Conservation (phyloP, 2,797 vertebrate species). For the Oreortyx pictus region DNA sequence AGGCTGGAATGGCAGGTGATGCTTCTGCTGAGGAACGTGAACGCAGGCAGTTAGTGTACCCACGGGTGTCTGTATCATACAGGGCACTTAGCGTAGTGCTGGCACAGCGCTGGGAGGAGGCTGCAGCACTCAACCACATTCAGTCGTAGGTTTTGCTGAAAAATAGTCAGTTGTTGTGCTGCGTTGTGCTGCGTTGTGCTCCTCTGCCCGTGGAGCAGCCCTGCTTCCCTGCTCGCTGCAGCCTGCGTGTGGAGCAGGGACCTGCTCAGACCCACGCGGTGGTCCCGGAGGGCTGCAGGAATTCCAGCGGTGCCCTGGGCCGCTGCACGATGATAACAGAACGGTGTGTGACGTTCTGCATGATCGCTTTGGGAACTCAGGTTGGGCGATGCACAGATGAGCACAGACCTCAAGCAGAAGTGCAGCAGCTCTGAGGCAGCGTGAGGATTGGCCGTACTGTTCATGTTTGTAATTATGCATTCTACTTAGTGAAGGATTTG, state of each 20-base stretch:
- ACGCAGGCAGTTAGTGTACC: rapidly evolving
- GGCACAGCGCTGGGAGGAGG: rapidly evolving
- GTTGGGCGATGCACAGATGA: neutral
- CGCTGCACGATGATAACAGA: neutral
- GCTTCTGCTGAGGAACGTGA: neutral
- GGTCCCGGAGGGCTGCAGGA: neutral
- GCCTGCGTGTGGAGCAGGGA: rapidly evolving
- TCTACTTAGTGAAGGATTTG: neutral
- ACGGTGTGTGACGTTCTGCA: neutral
- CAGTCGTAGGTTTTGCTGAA: neutral
- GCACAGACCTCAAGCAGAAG: rapidly evolving
- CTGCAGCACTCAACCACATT: rapidly evolving
- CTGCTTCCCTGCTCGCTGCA: neutral
- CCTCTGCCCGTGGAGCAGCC: neutral
- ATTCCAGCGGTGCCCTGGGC: neutral
- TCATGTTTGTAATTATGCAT: rapidly evolving
- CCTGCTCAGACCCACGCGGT: rapidly evolving
- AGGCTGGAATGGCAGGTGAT: neutral
- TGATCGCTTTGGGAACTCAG: neutral
- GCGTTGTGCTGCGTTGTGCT: rapidly evolving
- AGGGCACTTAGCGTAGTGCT: neutral
- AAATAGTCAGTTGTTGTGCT: neutral
- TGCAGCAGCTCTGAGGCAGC: neutral
- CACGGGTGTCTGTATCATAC: rapidly evolving
- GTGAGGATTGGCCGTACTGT: neutral